These are phyloP conservation scores for Scolanthus callimorphus DNA, from an alignment of 92 coral and sea anemone genomes.

Conservation along the genomic window DNA sequence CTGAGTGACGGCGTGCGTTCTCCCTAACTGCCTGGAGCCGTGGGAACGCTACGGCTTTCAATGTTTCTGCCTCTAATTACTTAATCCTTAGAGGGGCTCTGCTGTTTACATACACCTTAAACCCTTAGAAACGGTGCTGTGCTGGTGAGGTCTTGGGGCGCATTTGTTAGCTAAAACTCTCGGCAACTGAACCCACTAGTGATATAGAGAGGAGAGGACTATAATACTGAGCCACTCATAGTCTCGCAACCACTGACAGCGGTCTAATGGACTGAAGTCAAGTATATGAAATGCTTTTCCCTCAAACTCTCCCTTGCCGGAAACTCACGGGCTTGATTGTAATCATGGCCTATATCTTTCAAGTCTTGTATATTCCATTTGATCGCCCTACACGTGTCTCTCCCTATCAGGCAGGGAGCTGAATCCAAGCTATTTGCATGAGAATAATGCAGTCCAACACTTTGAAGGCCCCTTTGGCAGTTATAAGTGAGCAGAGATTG, in stretches of 20 bases:
- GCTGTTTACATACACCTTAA: background rate
- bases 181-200: too few species aligned
- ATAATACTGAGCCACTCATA: too few species aligned
- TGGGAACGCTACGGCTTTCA: too few species aligned
- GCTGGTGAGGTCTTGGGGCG: too few species aligned
- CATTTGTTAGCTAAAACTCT: too few species aligned
- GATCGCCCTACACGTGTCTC: slow-evolving; percentile 33
- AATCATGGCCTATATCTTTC: slow-evolving; percentile 65
- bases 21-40: too few species aligned
- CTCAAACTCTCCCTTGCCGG: slow-evolving; percentile 33
- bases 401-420: slow-evolving; percentile 35
- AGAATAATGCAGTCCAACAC: slow-evolving; percentile 56
- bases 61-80: too few species aligned
- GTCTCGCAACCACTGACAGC: too few species aligned
- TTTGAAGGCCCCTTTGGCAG: slow-evolving; percentile 59
- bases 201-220: too few species aligned
- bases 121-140: too few species aligned
- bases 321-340: slow-evolving; percentile 46
- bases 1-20: too few species aligned
- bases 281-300: slow-evolving; percentile 35
- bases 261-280: slow-evolving; percentile 30
- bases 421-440: slow-evolving; percentile 67
- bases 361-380: slow-evolving; percentile 55
- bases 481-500: slow-evolving; percentile 45
- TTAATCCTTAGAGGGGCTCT: background rate